Conservation (phyloP, 2,888 invertebrate species). For the Ametastegia equiseti region DNA sequence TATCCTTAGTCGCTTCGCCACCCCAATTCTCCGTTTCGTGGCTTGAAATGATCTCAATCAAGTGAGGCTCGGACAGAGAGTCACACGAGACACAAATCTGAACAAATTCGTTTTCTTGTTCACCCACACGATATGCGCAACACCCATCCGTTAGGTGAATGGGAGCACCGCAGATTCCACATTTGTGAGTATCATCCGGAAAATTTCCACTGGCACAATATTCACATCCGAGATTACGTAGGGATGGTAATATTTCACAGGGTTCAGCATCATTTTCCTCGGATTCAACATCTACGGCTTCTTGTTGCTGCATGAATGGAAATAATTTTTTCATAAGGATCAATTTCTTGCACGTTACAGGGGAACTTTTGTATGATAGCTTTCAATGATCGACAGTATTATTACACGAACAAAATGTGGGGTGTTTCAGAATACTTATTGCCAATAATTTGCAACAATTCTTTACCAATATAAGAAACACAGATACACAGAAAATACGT, state of each 20-base stretch:
- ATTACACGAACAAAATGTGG: too few relatives aligned
- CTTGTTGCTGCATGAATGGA: too few relatives aligned
- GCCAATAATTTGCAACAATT: too few relatives aligned
- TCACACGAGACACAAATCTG: neutral
- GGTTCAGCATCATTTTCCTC: too few relatives aligned
- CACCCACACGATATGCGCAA: neutral
- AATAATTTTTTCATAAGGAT: too few relatives aligned
- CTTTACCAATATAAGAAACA: too few relatives aligned
- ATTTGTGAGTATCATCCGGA: neutral
- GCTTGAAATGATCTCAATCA: neutral
- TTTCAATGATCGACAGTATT: too few relatives aligned
- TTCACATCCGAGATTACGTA: neutral
- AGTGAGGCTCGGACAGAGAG: neutral
- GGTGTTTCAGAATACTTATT: too few relatives aligned
- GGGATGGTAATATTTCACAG: neutral
- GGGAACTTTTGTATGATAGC: too few relatives aligned
- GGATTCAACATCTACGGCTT: too few relatives aligned
- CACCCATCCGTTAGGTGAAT: neutral
- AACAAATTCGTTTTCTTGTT: neutral
- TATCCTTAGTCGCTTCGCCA: neutral
- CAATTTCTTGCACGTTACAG: too few relatives aligned
- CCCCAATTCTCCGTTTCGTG: constrained; percentile 1
- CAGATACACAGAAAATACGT: too few relatives aligned
- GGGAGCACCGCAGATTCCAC: neutral
- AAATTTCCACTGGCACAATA: neutral